Conservation (phyloP, 2,888 invertebrate genomes). For the Melanotus villosus region DNA sequence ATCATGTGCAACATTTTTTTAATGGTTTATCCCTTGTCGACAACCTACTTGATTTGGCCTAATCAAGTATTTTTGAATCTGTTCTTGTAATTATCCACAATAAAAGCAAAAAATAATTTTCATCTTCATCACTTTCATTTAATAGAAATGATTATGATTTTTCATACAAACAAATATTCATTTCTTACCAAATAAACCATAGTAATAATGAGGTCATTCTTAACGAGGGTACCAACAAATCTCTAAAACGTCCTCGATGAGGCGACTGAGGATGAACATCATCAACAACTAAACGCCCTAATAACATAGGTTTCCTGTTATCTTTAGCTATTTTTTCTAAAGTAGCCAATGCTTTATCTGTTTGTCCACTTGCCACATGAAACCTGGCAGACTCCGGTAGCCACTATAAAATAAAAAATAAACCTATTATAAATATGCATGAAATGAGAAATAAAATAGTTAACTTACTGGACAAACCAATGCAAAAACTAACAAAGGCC, state of each 20-base stretch:
- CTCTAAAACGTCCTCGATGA: slow-evolving; percentile 78
- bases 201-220: slow-evolving; percentile 87
- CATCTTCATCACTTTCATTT: too few species aligned
- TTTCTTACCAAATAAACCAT: slow-evolving; percentile 96
- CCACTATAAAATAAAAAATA: slow-evolving; percentile 78
- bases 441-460: not conserved
- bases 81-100: too few species aligned
- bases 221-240: slow-evolving; percentile 84
- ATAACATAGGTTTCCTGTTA: slow-evolving; percentile 90
- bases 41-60: too few species aligned
- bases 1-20: too few species aligned
- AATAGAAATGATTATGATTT: too few species aligned
- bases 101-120: too few species aligned
- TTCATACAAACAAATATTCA: too few species aligned
- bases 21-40: too few species aligned
- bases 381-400: slow-evolving; percentile 93
- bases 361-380: slow-evolving; percentile 88
- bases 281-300: slow-evolving; percentile 88
- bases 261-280: slow-evolving; percentile 74
- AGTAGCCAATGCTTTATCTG: slow-evolving; percentile 88
- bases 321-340: slow-evolving; percentile 89
- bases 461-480: slow-evolving; percentile 82
- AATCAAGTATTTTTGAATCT: too few species aligned
- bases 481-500: slow-evolving; percentile 89
- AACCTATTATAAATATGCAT: not conserved